Percentiles rank a stretch among this genome's conserved stretches.
These are phyloP conservation scores for Epinotia bilunana DNA, from an alignment of 2,888 invertebrate species.

Conservation along the genomic window DNA sequence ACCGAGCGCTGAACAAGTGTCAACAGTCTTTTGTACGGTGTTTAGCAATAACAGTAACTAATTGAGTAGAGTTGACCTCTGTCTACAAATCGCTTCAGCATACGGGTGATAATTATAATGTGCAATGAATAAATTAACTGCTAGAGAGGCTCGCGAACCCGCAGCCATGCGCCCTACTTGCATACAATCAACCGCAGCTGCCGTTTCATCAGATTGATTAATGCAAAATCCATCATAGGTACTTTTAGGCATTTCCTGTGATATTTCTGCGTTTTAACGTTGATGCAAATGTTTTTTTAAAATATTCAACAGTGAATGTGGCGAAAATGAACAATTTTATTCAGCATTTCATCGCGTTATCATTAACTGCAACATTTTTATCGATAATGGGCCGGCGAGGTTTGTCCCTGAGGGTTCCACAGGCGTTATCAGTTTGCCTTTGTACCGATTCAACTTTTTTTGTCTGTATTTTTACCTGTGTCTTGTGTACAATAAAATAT, in stretches of 20 bases:
- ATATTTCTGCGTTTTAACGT: background rate
- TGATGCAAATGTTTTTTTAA: background rate
- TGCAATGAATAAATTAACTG: conserved; percentile 23
- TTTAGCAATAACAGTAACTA: conserved; percentile 6
- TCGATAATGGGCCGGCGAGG: conserved; percentile 16
- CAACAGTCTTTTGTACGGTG: background rate
- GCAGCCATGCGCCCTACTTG: conserved; percentile 24
- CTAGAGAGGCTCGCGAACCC: conserved; percentile 6
- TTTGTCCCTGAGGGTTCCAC: conserved; percentile 12
- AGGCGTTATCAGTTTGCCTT: conserved; percentile 8
- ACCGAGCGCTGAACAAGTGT: background rate
- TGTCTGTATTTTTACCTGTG: too few species aligned
- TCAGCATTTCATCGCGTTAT: background rate
- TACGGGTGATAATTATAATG: conserved; percentile 21
- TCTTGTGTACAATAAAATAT: too few species aligned
- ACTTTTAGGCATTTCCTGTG: background rate
- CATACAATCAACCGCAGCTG: background rate
- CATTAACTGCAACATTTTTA: background rate
- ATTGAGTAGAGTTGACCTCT: conserved; percentile 12
- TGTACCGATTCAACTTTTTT: too few species aligned
- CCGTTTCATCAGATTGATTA: background rate
- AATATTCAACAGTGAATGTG: background rate
- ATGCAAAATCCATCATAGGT: background rate
- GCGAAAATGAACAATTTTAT: background rate
- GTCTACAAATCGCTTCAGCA: background rate